A percentile compares a stretch with the other conserved stretches of the same genome.
phyloP scores from a whole-genome alignment of 2,797 vertebrate genomes.

The Aeoliscus strigatus region DNA sequence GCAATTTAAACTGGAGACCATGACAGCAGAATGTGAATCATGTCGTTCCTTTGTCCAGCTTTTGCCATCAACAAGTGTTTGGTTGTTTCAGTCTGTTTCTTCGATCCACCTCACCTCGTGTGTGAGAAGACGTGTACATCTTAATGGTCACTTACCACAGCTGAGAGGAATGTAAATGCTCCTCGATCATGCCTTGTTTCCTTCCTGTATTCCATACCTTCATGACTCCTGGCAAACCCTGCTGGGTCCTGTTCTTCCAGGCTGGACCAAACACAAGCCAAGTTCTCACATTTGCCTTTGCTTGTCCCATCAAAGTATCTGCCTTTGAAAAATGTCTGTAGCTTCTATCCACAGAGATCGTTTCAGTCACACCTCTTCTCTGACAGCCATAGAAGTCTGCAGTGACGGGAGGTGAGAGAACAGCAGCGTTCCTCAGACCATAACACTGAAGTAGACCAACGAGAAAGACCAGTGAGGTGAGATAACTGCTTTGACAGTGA shows the following conservation, averaged over 20 bases:
- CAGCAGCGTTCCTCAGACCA: constrained; percentile 55
- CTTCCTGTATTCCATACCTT: constrained; percentile 8
- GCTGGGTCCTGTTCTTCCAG: background rate
- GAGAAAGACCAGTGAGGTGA: constrained; percentile 74
- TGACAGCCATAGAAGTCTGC: constrained; percentile 23
- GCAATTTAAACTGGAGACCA: constrained; percentile 1
- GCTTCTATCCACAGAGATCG: constrained; percentile 17
- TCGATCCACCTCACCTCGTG: constrained; percentile 16
- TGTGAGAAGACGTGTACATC: constrained; percentile 11
- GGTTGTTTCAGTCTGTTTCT: constrained; percentile 21
- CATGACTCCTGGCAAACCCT: background rate
- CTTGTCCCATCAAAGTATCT: background rate
- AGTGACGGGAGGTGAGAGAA: constrained; percentile 29
- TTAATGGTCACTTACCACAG: constrained; percentile 8
- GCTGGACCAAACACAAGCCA: constrained; percentile 6
- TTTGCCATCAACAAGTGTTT: background rate
- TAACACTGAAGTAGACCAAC: constrained; percentile 64
- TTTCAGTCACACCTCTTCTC: constrained; percentile 35
- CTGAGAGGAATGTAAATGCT: constrained; percentile 1
- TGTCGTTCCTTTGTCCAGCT: constrained; percentile 13
- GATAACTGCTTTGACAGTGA: constrained; percentile 54
- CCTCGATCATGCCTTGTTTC: constrained; percentile 7
- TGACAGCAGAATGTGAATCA: constrained; percentile 13
- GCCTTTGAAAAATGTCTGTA: constrained; percentile 10
- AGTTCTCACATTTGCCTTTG: too few species aligned